phyloP scores from a whole-genome alignment of 35 echinoderm and acorn worm genomes.

The Apostichopus californicus region DNA sequence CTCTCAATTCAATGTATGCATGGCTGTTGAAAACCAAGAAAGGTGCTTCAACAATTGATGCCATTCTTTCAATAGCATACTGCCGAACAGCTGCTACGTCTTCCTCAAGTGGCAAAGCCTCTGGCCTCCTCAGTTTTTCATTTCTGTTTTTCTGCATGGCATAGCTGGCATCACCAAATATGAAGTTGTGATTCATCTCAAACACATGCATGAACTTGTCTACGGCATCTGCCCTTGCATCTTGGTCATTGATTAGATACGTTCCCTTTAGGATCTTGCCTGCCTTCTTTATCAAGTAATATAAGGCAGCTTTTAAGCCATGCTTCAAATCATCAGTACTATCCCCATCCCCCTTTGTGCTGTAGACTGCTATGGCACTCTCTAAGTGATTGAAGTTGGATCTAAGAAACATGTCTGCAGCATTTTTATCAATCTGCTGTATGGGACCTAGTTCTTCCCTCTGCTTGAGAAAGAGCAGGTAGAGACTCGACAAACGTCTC shows the following conservation, averaged over 20 bases:
- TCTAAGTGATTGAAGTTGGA: constrained; percentile 49
- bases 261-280: constrained; percentile 39
- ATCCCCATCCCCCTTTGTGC: neutral
- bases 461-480: neutral
- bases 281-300: constrained; percentile 27
- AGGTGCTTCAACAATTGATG: neutral
- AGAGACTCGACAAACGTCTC: neutral
- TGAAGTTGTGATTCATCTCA: constrained; percentile 4
- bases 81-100: constrained; percentile 36
- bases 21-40: neutral
- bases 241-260: constrained; percentile 29
- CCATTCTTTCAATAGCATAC: neutral
- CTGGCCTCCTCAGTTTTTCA: constrained; percentile 41
- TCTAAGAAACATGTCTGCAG: constrained; percentile 44
- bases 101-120: neutral
- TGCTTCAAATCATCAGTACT: neutral
- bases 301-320: constrained; percentile 8
- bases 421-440: neutral
- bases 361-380: constrained; percentile 35
- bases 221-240: constrained; percentile 28
- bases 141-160: constrained; percentile 50
- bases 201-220: constrained; percentile 44
- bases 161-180: constrained; percentile 48
- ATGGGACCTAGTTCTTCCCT: neutral
- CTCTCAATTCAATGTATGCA: constrained; percentile 21